Conservation (phyloP, 2,888 invertebrate species). For the Harmothoe impar region DNA sequence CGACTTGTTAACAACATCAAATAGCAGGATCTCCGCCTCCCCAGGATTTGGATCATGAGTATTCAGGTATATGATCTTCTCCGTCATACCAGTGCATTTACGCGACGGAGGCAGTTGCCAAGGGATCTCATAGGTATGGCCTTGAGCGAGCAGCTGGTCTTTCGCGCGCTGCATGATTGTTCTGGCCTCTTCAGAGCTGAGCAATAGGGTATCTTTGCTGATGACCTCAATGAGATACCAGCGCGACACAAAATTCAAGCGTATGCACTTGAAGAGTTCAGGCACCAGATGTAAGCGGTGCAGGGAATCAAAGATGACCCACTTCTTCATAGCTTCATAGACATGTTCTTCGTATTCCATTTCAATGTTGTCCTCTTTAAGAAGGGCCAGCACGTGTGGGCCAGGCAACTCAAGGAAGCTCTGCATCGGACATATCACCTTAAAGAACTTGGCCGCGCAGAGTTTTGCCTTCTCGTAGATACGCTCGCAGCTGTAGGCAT, state of each 20-base stretch:
- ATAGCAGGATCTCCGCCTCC: slow-evolving; percentile 67
- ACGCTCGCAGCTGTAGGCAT: slow-evolving; percentile 69
- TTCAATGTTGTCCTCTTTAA: slow-evolving; percentile 81
- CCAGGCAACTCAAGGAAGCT: slow-evolving; percentile 80
- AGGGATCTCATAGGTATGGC: slow-evolving; percentile 72
- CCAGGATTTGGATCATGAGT: slow-evolving; percentile 57
- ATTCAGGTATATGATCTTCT: slow-evolving; percentile 63
- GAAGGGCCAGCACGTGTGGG: slow-evolving; percentile 76
- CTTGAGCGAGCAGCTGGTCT: slow-evolving; percentile 72
- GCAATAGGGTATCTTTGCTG: slow-evolving; percentile 31
- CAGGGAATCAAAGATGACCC: slow-evolving; percentile 79
- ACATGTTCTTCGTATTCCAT: slow-evolving; percentile 81
- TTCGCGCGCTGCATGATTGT: slow-evolving; percentile 67
- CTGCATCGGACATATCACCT: slow-evolving; percentile 75
- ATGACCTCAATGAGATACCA: slow-evolving; percentile 72
- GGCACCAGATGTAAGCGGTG: slow-evolving; percentile 63
- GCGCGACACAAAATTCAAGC: slow-evolving; percentile 71
- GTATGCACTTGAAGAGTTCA: slow-evolving; percentile 69
- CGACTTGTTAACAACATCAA: slow-evolving; percentile 72
- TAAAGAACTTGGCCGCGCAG: slow-evolving; percentile 62
- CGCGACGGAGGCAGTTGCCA: slow-evolving; percentile 72
- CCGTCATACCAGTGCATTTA: slow-evolving; percentile 69
- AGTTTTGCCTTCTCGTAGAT: slow-evolving; percentile 68
- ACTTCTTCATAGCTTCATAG: slow-evolving; percentile 80
- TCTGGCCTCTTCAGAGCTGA: slow-evolving; percentile 53